Evolutionary conservation across 2,888 invertebrate species (phyloP), one percentile per base, ranked within the genome.

Genomic region (Mesorhabditis spiculigera): DNA sequence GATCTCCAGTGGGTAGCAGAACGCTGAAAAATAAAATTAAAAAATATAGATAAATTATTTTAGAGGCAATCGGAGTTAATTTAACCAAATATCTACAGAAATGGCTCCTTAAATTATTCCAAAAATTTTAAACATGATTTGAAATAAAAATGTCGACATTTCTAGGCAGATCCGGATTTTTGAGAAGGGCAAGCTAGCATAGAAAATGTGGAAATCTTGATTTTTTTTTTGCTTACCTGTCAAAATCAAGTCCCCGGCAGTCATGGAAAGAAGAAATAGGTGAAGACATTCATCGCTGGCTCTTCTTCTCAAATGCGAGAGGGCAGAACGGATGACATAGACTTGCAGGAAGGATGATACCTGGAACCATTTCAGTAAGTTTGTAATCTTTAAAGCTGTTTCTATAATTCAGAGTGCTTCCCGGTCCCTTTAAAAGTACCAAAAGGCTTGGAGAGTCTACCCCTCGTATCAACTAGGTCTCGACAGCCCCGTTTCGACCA

Each of bases 231-330:
- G 62, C 65, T 16, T 61, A 82, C 83, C 79, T 42, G 83, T 85
- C 16, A 85, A 76, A 41, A 85, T 65, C 16, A 85, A 77, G 68
- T 85, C 85, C 5, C 85, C 83, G 41, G 81, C 65, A 4, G 85
- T 84, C 83, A 83, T 84, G 70, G 76, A 76, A 43, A 84, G 69
- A 3, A 85, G 73, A 50, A 85, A 85, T 4, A 85, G 79, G 71
- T 85, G 85, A 62, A 85, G 75, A 65, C 85, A 85, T 71, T 85
- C 80, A 68, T 85, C 85, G 45, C 77, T 73, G 10, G 80, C 79
- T 8, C 76, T 78, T 65, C 80, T 67, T 66, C 75, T 69, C 65
- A 84, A 81, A 68, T 83, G 77, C 43, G 74, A 70, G 42, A 78
- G 68, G 6, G 83, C 80, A 61, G 68, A 70, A 3, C 67, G 64